Conservation (phyloP, 53 echinoderm and acorn worm species). For the Glandiceps talaboti region DNA sequence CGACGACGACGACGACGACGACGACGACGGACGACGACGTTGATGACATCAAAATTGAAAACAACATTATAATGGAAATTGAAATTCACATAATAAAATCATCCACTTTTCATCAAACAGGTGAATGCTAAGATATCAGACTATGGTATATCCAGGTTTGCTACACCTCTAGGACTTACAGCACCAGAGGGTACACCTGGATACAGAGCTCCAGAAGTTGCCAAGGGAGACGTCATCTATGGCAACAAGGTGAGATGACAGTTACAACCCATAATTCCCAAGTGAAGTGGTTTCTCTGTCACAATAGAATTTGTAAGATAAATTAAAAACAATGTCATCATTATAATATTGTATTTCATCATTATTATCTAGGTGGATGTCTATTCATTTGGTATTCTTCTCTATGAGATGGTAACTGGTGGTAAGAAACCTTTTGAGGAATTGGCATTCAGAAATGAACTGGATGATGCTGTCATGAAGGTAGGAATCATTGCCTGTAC, state of each 20-base stretch:
- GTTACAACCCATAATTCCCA: too few species aligned
- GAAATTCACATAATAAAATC: too few species aligned
- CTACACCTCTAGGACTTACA: conserved; percentile 61
- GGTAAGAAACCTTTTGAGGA: conserved; percentile 89
- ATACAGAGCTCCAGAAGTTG: conserved; percentile 90
- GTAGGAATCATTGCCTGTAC: too few species aligned
- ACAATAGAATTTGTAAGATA: too few species aligned
- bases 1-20: background rate
- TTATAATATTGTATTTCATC: background rate
- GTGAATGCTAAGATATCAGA: conserved; percentile 96
- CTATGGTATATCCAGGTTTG: conserved; percentile 89
- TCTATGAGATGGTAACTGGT: conserved; percentile 88
- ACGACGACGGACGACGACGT: too few species aligned
- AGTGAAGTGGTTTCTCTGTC: too few species aligned
- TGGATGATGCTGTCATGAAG: conserved; percentile 95
- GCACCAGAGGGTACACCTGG: conserved; percentile 86
- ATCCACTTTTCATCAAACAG: too few species aligned
- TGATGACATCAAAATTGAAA: too few species aligned
- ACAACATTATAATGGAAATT: too few species aligned
- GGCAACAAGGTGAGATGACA: conserved; percentile 48
- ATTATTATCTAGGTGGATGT: conserved; percentile 57
- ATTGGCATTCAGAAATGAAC: conserved; percentile 81
- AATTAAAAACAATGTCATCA: too few species aligned
- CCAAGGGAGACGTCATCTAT: conserved; percentile 61
- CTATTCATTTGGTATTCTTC: conserved; percentile 86